These are phyloP conservation scores for Nyctibius grandis DNA, from an alignment of 2,797 vertebrate genomes.

Conservation along the genomic window DNA sequence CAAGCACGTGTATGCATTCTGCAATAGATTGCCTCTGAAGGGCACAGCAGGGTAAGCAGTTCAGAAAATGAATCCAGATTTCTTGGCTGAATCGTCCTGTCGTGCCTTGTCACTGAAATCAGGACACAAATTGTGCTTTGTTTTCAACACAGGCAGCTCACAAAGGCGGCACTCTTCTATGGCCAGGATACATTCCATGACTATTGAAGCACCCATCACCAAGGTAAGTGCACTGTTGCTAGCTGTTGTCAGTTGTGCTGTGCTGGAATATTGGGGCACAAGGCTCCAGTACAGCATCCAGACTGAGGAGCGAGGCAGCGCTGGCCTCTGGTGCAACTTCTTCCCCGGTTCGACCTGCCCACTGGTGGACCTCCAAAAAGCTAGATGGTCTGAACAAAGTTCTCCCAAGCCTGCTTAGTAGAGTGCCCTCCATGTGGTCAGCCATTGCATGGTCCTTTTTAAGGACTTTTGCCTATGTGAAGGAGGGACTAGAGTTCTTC, in stretches of 20 bases:
- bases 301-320: background rate
- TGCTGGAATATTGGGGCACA: background rate
- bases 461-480: background rate
- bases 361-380: background rate
- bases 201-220: conserved; percentile 97
- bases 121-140: background rate
- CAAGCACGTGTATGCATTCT: background rate
- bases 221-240: conserved; percentile 78
- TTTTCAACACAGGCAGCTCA: conserved; percentile 79
- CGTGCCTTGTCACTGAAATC: background rate
- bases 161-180: conserved; percentile 95
- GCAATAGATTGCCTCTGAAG: background rate
- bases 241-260: background rate
- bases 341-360: background rate
- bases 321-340: background rate
- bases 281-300: background rate
- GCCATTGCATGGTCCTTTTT: background rate
- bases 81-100: background rate
- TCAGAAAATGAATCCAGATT: background rate
- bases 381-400: background rate
- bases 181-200: conserved; percentile 98
- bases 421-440: background rate
- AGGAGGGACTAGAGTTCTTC: background rate
- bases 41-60: background rate
- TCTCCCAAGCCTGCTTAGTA: background rate